phyloP scores from a whole-genome alignment of 2,888 invertebrate genomes.

The Troides helena region DNA sequence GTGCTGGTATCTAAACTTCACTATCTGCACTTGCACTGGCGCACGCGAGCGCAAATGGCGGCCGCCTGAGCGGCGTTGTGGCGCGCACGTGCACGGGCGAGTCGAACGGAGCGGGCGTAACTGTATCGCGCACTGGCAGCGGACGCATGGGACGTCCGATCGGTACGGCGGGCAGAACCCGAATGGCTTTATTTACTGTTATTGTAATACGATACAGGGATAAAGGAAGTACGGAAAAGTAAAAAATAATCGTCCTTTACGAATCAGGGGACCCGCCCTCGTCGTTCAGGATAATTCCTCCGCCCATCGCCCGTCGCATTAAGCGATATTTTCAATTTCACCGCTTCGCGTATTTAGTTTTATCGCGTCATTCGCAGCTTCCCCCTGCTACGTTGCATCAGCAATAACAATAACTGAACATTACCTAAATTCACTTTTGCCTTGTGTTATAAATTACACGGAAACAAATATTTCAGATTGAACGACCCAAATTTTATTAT shows the following conservation, averaged over 20 bases:
- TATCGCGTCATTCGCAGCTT: constrained; percentile 63
- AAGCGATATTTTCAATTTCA: constrained; percentile 30
- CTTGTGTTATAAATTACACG: constrained; percentile 4
- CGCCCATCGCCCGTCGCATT: constrained; percentile 22
- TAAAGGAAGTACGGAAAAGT: constrained; percentile 17
- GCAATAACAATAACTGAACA: constrained; percentile 22
- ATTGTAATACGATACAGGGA: constrained; percentile 18
- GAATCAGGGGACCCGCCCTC: constrained; percentile 19
- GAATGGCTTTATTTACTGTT: constrained; percentile 22
- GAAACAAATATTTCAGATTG: constrained; percentile 4
- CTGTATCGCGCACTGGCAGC: too few relatives aligned
- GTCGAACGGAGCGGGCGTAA: too few relatives aligned
- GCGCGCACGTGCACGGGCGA: too few relatives aligned
- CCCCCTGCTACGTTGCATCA: constrained; percentile 41
- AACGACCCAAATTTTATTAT: too few relatives aligned
- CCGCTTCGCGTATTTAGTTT: constrained; percentile 41
- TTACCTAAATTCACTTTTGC: constrained; percentile 6
- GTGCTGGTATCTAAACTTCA: too few relatives aligned
- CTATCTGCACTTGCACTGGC: too few relatives aligned
- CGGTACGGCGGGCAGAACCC: too few relatives aligned
- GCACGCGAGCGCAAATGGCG: too few relatives aligned
- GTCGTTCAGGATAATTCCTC: constrained; percentile 24
- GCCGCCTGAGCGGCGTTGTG: too few relatives aligned
- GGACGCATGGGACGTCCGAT: too few relatives aligned
- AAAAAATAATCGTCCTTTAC: constrained; percentile 20